Percentiles rank a stretch among this genome's conserved stretches.
Conservation (phyloP, 2,797 vertebrate species). For the Spinus olivaceus region DNA sequence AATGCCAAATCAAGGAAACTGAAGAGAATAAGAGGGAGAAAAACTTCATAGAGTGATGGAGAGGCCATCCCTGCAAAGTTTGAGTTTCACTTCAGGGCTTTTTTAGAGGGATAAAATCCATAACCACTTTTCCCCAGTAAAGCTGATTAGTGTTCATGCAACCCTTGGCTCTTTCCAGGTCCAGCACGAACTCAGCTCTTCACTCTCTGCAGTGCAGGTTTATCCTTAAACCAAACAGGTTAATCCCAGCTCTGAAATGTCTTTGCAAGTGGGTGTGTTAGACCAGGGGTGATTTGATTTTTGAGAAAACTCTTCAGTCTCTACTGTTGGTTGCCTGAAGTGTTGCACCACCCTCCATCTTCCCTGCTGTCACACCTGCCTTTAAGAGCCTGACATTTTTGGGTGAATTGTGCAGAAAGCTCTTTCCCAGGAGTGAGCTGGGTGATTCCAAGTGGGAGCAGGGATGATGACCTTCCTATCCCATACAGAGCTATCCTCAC, state of each 20-base stretch:
- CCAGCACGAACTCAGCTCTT: background rate
- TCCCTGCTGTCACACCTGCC: background rate
- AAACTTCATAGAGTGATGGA: background rate
- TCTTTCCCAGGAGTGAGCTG: background rate
- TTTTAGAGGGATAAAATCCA: background rate
- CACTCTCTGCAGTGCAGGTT: background rate
- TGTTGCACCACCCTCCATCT: background rate
- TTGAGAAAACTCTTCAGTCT: background rate
- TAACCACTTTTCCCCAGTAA: no score
- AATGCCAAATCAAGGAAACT: background rate
- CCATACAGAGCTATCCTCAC: background rate
- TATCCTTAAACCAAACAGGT: background rate
- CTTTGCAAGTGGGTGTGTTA: background rate
- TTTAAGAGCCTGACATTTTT: background rate
- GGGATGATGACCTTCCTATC: background rate
- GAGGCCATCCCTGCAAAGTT: background rate
- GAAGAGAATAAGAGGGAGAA: background rate
- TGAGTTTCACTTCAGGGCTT: background rate
- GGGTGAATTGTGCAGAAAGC: background rate
- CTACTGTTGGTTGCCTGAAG: background rate
- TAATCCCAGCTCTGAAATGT: background rate
- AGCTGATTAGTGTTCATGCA: background rate
- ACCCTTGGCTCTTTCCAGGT: background rate
- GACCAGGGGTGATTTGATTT: background rate
- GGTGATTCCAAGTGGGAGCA: background rate